These are phyloP conservation scores for Acanthisitta chloris DNA, from an alignment of 2,113 vertebrate genomes.

Conservation along the genomic window DNA sequence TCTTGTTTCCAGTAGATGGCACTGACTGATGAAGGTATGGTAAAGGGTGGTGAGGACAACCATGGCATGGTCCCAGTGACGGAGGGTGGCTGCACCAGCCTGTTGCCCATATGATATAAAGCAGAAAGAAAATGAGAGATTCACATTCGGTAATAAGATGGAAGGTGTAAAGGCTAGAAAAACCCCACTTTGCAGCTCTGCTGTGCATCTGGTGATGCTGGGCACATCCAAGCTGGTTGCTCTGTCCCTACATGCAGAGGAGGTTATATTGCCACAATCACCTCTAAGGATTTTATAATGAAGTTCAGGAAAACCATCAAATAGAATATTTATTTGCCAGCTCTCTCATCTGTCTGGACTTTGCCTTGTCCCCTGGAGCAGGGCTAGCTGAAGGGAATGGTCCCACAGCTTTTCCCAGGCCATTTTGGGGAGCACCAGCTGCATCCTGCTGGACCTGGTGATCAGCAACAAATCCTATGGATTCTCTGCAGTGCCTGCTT, in stretches of 20 bases:
- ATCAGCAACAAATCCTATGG: accelerated
- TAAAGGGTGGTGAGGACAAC: background rate
- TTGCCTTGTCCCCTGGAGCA: background rate
- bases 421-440: background rate
- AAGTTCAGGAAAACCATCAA: background rate
- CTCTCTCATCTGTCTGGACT: background rate
- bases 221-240: background rate
- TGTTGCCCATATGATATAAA: background rate
- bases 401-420: background rate
- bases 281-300: background rate
- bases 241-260: background rate
- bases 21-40: background rate
- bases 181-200: accelerated
- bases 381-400: background rate
- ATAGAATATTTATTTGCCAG: background rate
- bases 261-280: background rate
- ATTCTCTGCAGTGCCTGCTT: background rate
- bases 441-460: background rate
- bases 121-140: background rate
- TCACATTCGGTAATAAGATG: background rate
- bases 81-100: accelerated
- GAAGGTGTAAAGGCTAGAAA: background rate
- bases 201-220: accelerated
- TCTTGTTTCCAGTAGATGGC: background rate
- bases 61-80: no score